Evolutionary conservation across 2,888 invertebrate species (phyloP).

Genomic region (Lasioglossum oenotherae): DNA sequence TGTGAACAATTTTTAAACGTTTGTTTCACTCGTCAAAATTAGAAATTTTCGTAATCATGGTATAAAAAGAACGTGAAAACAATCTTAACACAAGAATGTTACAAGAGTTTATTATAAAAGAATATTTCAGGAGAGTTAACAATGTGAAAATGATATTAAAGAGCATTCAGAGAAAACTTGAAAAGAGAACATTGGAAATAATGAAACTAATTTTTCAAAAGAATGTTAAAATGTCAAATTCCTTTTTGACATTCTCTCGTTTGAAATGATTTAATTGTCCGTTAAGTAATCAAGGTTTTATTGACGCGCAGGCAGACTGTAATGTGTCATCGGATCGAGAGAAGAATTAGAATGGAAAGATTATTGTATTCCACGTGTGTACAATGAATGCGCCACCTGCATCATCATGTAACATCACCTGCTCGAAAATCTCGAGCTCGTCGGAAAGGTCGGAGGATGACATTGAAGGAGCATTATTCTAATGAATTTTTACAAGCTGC

Average conservation of each 20-base stretch:
- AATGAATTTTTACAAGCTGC: background rate
- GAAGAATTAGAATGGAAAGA: slow-evolving; percentile 25
- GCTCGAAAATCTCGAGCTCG: slow-evolving; percentile 28
- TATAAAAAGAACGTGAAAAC: background rate
- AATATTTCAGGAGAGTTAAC: background rate
- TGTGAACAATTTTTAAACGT: background rate
- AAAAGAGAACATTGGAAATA: background rate
- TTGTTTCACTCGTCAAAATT: background rate
- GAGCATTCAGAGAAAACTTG: background rate
- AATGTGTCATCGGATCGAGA: slow-evolving; percentile 5
- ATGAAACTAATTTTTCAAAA: too few species aligned
- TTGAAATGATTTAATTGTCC: background rate
- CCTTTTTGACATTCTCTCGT: background rate
- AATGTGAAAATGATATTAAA: background rate
- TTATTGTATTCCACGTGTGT: slow-evolving; percentile 30
- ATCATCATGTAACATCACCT: slow-evolving; percentile 22
- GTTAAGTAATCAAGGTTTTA: slow-evolving; percentile 5
- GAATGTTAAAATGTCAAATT: background rate
- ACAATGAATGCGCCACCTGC: slow-evolving; percentile 16
- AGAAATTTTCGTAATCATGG: background rate
- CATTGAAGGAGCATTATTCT: slow-evolving; percentile 12
- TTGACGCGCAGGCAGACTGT: background rate
- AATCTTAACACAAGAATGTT: background rate
- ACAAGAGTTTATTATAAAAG: too few species aligned
- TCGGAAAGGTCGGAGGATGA: slow-evolving; percentile 30